Evolutionary conservation across 2,888 invertebrate species (phyloP), one percentile per base, ranked within the genome.

Genomic region (Aleiodes leptofemur): DNA sequence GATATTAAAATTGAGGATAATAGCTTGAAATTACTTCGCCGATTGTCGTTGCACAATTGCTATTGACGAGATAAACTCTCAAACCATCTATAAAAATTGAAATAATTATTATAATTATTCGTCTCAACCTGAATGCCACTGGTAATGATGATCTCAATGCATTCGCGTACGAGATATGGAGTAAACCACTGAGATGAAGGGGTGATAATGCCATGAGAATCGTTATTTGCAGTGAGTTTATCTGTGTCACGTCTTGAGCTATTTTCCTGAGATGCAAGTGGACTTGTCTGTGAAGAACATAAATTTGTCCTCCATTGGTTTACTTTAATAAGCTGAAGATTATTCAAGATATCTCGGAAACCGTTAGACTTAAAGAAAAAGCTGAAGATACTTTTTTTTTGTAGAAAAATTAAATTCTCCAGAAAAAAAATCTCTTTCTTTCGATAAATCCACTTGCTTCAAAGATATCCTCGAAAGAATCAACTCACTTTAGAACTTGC

Each of bases 231-330:
- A 66, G 23, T 14, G 77, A 59, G 9, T 34, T 72, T 13, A 64
- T 13, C 13, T 31, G 4, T 34, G 75, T 69, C 1, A 78, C 11
- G n/a, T 68, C 55, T 7, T 43, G 51, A 11, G 76, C 69, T 11
- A 74, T 69, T 2, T 23, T 3, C 23, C 73, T 72, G 16, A 80
- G 61, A 4, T 79, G 72, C 43, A 79, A 69, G 59, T 80, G 80
- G 0, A 69, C 38, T 34, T 78, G 78, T 29, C 80, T 66, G 43
- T 43, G 23, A 29, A 71, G 29, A 9, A 53, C 8, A 34, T 0
- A 34, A 34, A 34, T 23, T 23, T 1, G 23, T 23, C 23, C 51
- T 23, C 55, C 34, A 43, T 9, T 43, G 23, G 23, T 2, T 23
- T 23, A 1, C 2, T 23, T 2, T 23, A 1, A 23, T 23, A 23